phyloP scores from a whole-genome alignment of 2,888 invertebrate genomes.

The Cerastis leucographa region DNA sequence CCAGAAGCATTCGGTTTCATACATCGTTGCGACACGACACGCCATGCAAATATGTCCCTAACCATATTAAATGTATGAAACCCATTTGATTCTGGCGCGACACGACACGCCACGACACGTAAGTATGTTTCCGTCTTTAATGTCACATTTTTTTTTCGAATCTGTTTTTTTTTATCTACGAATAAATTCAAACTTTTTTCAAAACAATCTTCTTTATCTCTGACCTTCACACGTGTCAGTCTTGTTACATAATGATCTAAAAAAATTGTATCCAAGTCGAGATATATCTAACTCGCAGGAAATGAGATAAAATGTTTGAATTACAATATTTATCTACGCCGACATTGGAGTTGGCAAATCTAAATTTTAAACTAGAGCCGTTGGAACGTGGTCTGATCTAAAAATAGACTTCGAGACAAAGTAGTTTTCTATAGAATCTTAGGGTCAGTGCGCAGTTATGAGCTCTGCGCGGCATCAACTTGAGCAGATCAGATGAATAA shows the following conservation, averaged over 20 bases:
- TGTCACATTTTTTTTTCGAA: too few relatives aligned
- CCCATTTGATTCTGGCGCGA: too few relatives aligned
- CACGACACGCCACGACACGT: too few relatives aligned
- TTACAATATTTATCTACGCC: slow-evolving; percentile 6
- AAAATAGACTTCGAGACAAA: slow-evolving; percentile 30
- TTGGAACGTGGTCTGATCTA: slow-evolving; percentile 1
- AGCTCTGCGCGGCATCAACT: not conserved
- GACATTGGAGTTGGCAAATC: slow-evolving; percentile 13
- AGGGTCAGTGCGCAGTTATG: not conserved
- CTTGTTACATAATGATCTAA: slow-evolving; percentile 16
- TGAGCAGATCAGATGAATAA: not conserved
- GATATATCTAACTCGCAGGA: slow-evolving; percentile 19
- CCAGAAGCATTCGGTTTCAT: too few relatives aligned
- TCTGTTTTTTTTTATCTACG: not conserved
- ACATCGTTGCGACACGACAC: too few relatives aligned
- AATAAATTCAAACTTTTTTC: not conserved
- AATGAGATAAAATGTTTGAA: slow-evolving; percentile 32
- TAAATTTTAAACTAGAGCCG: slow-evolving; percentile 23
- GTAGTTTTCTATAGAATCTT: not conserved
- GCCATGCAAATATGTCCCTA: too few relatives aligned
- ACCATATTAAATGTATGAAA: too few relatives aligned
- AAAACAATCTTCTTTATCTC: slow-evolving; percentile 10
- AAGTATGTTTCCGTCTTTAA: too few relatives aligned
- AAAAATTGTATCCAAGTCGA: not conserved
- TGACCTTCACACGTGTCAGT: slow-evolving; percentile 10